Percentiles rank a stretch among this genome's conserved stretches.
Evolutionary conservation across 1,140 invertebrate species (phyloP).

Genomic region (Vanessa atalanta): DNA sequence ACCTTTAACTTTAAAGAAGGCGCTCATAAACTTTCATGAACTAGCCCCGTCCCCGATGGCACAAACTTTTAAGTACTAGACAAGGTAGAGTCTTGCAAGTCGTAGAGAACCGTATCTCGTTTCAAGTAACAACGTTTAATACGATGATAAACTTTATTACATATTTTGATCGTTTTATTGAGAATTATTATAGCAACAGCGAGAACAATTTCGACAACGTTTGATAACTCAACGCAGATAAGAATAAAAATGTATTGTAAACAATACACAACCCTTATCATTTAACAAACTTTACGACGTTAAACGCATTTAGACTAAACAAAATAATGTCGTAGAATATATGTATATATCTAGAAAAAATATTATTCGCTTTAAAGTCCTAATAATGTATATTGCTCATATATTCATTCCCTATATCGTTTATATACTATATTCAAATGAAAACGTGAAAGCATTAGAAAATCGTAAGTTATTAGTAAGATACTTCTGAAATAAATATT

Average conservation of each 20-base stretch:
- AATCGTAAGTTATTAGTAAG: not conserved
- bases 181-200: slow-evolving; percentile 69
- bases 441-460: not conserved
- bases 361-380: not conserved
- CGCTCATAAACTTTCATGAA: slow-evolving; percentile 3
- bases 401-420: not conserved
- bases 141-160: slow-evolving; percentile 18
- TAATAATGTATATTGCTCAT: too few species aligned
- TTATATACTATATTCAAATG: not conserved
- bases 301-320: slow-evolving; percentile 60
- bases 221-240: slow-evolving; percentile 68
- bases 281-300: slow-evolving; percentile 55
- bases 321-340: not conserved
- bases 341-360: not conserved
- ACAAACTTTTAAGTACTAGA: slow-evolving; percentile 1
- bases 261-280: slow-evolving; percentile 67
- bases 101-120: not conserved
- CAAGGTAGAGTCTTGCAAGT: slow-evolving; percentile 8
- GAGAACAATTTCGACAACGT: slow-evolving; percentile 65
- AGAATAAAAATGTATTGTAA: slow-evolving; percentile 69
- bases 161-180: slow-evolving; percentile 36
- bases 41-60: not conserved
- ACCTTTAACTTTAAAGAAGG: not conserved
- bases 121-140: slow-evolving; percentile 5
- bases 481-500: slow-evolving; percentile 37